These are phyloP conservation scores for Amniataba percoides DNA, from an alignment of 2,797 vertebrate species.

Conservation along the genomic window DNA sequence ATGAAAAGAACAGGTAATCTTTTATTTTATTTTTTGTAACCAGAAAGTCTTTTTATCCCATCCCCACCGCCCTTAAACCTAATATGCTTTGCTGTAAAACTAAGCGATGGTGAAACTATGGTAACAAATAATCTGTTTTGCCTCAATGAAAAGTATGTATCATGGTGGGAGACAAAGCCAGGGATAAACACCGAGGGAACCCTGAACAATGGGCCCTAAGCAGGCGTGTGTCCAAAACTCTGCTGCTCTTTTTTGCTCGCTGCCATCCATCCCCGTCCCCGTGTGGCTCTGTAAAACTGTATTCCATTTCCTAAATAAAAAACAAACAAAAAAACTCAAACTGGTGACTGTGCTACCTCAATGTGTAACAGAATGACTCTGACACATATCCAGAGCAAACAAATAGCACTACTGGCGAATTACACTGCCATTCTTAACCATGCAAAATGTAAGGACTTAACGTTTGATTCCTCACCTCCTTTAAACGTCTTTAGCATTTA, in stretches of 20 bases:
- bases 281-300: slow-evolving; percentile 67
- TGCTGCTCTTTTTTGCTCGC: slow-evolving; percentile 62
- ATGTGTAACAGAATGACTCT: slow-evolving; percentile 56
- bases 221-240: slow-evolving; percentile 76
- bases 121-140: slow-evolving; percentile 89
- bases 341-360: slow-evolving; percentile 39
- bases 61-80: slow-evolving; percentile 55
- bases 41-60: slow-evolving; percentile 48
- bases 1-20: slow-evolving; percentile 79
- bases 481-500: slow-evolving; percentile 34
- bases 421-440: slow-evolving; percentile 46
- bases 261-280: slow-evolving; percentile 74
- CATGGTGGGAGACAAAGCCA: slow-evolving; percentile 86
- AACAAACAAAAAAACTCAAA: slow-evolving; percentile 9
- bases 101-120: slow-evolving; percentile 88
- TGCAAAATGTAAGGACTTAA: slow-evolving; percentile 48
- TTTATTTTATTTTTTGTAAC: slow-evolving; percentile 59
- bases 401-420: slow-evolving; percentile 42
- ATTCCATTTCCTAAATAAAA: slow-evolving; percentile 57
- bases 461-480: slow-evolving; percentile 13
- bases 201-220: slow-evolving; percentile 74
- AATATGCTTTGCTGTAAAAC: slow-evolving; percentile 82
- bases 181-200: slow-evolving; percentile 84
- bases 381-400: slow-evolving; percentile 60
- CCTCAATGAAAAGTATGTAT: slow-evolving; percentile 90